Conservation (phyloP, 2,888 invertebrate genomes). For the Heterodera filipjevi region DNA sequence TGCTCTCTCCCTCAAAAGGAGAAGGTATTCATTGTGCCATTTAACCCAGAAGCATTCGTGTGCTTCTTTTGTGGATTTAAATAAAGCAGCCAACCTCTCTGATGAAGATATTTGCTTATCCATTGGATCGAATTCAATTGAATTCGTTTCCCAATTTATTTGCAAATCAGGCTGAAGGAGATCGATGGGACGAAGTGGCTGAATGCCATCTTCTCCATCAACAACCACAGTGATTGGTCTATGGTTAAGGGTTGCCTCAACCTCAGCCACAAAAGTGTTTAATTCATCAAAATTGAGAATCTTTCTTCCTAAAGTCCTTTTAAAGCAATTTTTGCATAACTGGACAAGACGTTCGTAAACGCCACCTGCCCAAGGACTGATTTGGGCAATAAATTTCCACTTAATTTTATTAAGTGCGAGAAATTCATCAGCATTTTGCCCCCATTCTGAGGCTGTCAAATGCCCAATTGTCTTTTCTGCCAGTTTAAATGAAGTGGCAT, state of each 20-base stretch:
- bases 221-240: constrained; percentile 16
- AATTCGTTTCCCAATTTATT: neutral
- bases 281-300: constrained; percentile 10
- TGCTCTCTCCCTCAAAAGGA: neutral
- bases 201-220: neutral
- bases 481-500: constrained; percentile 58
- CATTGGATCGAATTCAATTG: neutral
- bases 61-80: neutral
- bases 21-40: neutral
- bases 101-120: constrained; percentile 6
- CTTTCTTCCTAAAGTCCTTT: constrained; percentile 5
- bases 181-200: constrained; percentile 19
- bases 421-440: neutral
- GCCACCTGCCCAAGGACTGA: constrained; percentile 26
- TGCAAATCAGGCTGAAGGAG: neutral
- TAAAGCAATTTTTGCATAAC: constrained; percentile 7
- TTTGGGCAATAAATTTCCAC: neutral
- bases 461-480: constrained; percentile 7
- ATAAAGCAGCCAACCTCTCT: neutral
- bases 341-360: constrained; percentile 22
- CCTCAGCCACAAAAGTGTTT: constrained; percentile 14
- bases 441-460: neutral
- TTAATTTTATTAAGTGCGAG: neutral
- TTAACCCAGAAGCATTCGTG: neutral
- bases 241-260: constrained; percentile 30